Base-by-base conservation (phyloP, 2,797 vertebrate genomes). In the Neosilurus mollespiculum region DNA sequence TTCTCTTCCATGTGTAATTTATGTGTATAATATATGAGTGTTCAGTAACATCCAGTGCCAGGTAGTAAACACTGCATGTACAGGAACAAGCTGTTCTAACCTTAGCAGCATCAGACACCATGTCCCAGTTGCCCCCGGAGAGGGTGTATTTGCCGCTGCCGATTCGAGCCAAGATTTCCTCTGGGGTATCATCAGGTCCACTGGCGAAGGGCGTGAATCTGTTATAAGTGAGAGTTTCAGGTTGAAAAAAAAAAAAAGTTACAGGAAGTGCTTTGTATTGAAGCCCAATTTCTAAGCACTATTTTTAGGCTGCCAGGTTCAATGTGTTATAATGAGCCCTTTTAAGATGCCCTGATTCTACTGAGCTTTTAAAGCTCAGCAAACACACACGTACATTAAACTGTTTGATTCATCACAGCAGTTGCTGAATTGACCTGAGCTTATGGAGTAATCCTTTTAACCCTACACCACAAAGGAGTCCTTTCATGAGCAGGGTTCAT, bases 141-240 rank as follows among this genome's bases (percentile, higher is more conserved):
- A 98, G 94, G 1, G 94, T 91, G 0, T 96, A 97, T 90, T 97
- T 96, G 53, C 98, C 98, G 10, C 97, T 95, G 88, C 97, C 96
- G 0, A 99, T 98, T 84, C 96, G 95, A 12, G 97, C 97, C 90
- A 99, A 90, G 82, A 99, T 98, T 91, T 98, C 97, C 87, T 99
- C 98, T 0, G 97, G 94, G 0, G 96, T 96, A 86, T 99, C 97
- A 0, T 98, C 96, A 0, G 96, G 94, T 37, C 97, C 96, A 34
- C 96, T 98, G 70, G 98, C 98, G 89, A 99, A 99, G 0, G 98
- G 98, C 65, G 97, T 99, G 90, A 98, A 98, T 18, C 97, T 99
- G 86, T 26, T 4, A 3, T 43, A 58, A 80, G 53, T 59, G 18
- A 76, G 78, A 66, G 30, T 4, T 80, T 53, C 15, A 49, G 24